Evolutionary conservation across 2,888 invertebrate species (phyloP).

Genomic region (Pyrocoelia pectoralis): DNA sequence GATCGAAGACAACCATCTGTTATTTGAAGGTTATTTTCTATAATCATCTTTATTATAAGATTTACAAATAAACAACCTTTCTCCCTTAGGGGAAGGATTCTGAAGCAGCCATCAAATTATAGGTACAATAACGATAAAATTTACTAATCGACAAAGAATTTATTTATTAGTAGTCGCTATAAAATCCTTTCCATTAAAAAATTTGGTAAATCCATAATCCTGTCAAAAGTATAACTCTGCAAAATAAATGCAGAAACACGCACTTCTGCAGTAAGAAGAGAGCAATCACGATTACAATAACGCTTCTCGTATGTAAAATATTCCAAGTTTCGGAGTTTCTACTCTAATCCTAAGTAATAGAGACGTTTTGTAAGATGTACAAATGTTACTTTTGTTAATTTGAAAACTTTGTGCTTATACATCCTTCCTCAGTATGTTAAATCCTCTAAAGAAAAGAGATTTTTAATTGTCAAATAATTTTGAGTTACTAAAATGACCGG

Average conservation of each 20-base stretch:
- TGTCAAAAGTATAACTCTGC: conserved; percentile 19
- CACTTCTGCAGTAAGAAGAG: conserved; percentile 18
- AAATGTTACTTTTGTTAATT: conserved; percentile 1
- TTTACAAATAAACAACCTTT: conserved; percentile 30
- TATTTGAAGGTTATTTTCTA: conserved; percentile 22
- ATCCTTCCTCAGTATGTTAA: too few relatives aligned
- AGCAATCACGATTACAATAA: conserved; percentile 9
- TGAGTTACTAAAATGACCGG: too few relatives aligned
- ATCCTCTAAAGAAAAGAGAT: too few relatives aligned
- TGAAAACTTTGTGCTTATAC: conserved; percentile 2
- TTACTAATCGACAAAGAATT: too few relatives aligned
- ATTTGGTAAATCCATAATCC: conserved; percentile 22
- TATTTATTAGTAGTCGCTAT: too few relatives aligned
- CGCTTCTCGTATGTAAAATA: conserved; percentile 20
- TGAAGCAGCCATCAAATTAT: conserved; percentile 44
- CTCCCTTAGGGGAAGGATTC: conserved; percentile 40
- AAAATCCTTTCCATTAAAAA: not conserved
- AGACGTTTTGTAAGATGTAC: conserved; percentile 5
- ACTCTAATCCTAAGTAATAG: conserved; percentile 8
- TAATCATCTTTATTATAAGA: conserved; percentile 32
- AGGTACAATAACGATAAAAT: conserved; percentile 44
- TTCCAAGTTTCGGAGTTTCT: conserved; percentile 16
- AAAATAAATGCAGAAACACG: conserved; percentile 27
- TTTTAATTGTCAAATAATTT: too few relatives aligned
- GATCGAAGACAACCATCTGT: conserved; percentile 16